A percentile compares a stretch with the other conserved stretches of the same genome.
Conservation (phyloP, 1,140 invertebrate genomes). For the Sinella curviseta region DNA sequence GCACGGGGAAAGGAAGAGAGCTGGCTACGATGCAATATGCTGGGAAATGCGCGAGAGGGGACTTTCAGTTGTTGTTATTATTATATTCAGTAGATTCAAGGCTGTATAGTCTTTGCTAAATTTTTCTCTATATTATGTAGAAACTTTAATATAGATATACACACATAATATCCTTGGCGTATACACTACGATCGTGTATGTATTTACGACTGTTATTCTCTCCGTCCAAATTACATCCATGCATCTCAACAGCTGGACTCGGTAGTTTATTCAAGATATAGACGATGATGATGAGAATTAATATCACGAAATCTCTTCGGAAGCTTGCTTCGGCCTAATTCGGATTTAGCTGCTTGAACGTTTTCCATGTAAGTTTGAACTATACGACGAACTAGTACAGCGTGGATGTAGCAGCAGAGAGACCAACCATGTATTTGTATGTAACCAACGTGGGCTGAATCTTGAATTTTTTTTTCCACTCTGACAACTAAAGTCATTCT, state of each 20-base stretch:
- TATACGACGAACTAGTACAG: too few relatives aligned
- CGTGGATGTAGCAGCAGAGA: too few relatives aligned
- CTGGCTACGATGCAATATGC: not conserved
- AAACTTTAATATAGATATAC: too few relatives aligned
- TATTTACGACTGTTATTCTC: too few relatives aligned
- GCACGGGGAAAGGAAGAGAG: not conserved
- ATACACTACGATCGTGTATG: too few relatives aligned
- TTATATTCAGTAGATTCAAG: not conserved
- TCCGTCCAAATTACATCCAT: too few relatives aligned
- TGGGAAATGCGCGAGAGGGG: slow-evolving; percentile 3
- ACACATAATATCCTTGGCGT: too few relatives aligned
- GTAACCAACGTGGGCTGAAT: not conserved
- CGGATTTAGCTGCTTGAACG: not conserved
- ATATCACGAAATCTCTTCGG: not conserved
- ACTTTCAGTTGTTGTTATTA: not conserved
- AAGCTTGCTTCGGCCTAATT: not conserved
- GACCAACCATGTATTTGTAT: too few relatives aligned
- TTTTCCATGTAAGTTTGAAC: too few relatives aligned
- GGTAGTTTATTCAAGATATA: not conserved
- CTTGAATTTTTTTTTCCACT: not conserved
- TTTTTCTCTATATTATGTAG: not conserved
- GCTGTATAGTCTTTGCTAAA: not conserved
- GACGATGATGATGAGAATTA: not conserved
- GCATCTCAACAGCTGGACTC: not conserved
- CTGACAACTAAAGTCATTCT: too few relatives aligned